Base-by-base conservation (phyloP, 2,888 invertebrate genomes). In the Deroplatys truncata region DNA sequence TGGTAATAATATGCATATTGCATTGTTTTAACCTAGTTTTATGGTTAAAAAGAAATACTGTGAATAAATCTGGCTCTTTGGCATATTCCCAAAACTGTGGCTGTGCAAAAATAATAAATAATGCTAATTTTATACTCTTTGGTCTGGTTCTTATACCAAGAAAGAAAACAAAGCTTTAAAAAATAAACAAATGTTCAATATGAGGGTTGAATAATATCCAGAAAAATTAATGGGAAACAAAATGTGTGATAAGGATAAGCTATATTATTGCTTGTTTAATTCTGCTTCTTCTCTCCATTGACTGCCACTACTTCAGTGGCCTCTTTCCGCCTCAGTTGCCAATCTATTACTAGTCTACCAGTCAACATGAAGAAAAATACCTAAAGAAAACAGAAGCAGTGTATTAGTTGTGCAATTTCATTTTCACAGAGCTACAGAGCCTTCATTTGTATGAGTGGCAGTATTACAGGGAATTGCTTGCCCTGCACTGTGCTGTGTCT, bases 341-440 rank as follows among this genome's bases (percentile, higher is more conserved):
- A 96, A 92, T 95, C 98, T 91, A 98, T 98, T 31, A 98, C 98
- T 91, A 98, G 94, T 91, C 98, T 95, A 91, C 98, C 98, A 91
- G 96, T 96, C 86, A 98, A 94, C 98, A 98, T 98, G 93, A 98
- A 98, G 93, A 98, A 97, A 94, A 98, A 98, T 86, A 95, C 95
- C 95, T 95, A 92, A 91, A 91, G 91, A 91, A 90, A 89, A 88
- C 89, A 88, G 15, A 72, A 16, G 25, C 28, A 85, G 28, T 86
- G 13, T 31, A 84, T 87, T 72, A 28, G 20, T 72, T 20, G 7
- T 72, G 25, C 3, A 0, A 72, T 20, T 56, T 16, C 7, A 72
- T 72, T 72, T 72, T 20, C 25, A 20, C 35, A 43, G 43, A 43
- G 43, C 43, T 43, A 43, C 2, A 43, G 1, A 1, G 43, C 2